Evolutionary conservation across 2,113 vertebrate species (phyloP).

Genomic region (Anguilla rostrata): DNA sequence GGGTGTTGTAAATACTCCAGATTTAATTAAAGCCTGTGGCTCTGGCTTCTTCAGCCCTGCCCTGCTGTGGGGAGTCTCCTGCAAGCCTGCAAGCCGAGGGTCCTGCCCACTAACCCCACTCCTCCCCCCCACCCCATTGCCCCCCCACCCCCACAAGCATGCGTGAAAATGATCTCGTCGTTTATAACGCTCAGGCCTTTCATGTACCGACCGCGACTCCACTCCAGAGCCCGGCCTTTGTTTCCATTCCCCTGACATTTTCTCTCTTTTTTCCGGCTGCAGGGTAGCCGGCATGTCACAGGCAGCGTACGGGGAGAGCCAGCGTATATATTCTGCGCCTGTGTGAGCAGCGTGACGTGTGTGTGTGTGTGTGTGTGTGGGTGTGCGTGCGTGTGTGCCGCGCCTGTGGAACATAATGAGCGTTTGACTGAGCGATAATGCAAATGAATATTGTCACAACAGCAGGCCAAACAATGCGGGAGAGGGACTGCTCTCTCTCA

Average conservation of each 20-base stretch:
- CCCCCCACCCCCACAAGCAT: background rate
- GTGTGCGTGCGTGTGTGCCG: background rate
- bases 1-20: slow-evolving; percentile 28
- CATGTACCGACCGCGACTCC: background rate
- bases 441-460: slow-evolving; percentile 49
- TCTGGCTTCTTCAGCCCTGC: background rate
- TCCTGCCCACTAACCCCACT: background rate
- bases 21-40: slow-evolving; percentile 33
- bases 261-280: background rate
- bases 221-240: background rate
- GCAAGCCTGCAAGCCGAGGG: background rate
- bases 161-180: background rate
- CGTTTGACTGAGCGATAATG: slow-evolving; percentile 42
- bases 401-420: slow-evolving; percentile 31
- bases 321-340: background rate
- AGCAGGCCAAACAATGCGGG: slow-evolving; percentile 35
- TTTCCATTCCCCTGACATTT: background rate
- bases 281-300: background rate
- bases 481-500: background rate
- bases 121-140: background rate
- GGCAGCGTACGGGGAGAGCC: background rate
- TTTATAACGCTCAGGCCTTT: background rate
- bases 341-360: background rate
- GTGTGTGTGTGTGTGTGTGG: slow-evolving; percentile 8
- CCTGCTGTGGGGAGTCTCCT: slow-evolving; percentile 8